These are phyloP conservation scores for Scytalopus superciliaris DNA, from an alignment of 2,113 vertebrate species.

Conservation along the genomic window DNA sequence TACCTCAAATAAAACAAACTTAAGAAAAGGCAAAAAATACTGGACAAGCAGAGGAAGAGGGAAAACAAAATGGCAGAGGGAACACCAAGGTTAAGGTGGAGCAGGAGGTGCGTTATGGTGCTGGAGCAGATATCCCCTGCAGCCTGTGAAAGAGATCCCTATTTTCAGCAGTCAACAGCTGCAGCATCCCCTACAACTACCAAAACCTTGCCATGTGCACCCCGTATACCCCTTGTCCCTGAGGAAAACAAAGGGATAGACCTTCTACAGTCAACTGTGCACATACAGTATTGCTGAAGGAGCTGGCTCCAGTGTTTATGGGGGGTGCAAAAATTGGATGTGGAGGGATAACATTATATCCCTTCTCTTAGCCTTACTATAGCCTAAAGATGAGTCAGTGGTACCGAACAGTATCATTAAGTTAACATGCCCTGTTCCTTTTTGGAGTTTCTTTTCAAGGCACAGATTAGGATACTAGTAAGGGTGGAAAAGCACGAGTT, in stretches of 20 bases:
- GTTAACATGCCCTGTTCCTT: neutral
- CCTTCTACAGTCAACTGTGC: neutral
- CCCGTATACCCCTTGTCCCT: rapidly evolving
- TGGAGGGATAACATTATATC: neutral
- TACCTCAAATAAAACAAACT: neutral
- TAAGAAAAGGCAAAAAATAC: neutral
- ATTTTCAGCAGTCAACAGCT: neutral
- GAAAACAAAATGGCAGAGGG: neutral
- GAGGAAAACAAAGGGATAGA: neutral
- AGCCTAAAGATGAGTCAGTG: neutral
- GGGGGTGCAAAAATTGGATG: rapidly evolving
- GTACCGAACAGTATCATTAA: neutral
- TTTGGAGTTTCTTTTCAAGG: neutral
- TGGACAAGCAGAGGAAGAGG: neutral
- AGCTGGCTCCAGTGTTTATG: neutral
- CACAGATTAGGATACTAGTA: neutral
- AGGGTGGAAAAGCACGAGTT: neutral
- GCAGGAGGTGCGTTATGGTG: neutral
- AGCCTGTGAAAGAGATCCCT: neutral
- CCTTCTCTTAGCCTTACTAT: neutral
- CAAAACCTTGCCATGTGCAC: neutral
- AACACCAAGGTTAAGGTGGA: neutral
- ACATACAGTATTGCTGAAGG: neutral
- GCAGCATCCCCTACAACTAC: neutral
- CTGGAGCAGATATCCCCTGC: neutral